phyloP scores from a whole-genome alignment of 2,797 vertebrate genomes.

The Sylvia borin region DNA sequence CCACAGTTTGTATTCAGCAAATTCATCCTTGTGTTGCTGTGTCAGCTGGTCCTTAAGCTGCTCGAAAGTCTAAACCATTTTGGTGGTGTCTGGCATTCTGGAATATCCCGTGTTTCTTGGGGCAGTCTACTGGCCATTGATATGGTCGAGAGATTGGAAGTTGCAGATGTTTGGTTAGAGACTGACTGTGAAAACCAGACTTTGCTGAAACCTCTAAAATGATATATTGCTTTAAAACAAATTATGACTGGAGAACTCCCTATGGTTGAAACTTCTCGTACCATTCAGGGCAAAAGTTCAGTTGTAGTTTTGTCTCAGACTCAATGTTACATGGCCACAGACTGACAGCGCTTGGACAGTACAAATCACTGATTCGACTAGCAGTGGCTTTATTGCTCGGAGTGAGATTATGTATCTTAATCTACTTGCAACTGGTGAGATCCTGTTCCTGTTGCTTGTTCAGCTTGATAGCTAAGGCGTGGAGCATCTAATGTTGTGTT shows the following conservation, averaged over 20 bases:
- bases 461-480: background rate
- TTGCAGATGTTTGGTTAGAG: background rate
- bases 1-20: conserved; percentile 4
- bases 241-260: background rate
- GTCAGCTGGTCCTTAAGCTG: conserved; percentile 37
- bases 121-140: background rate
- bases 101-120: background rate
- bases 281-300: background rate
- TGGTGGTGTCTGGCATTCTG: background rate
- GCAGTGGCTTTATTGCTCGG: background rate
- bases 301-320: background rate
- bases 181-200: background rate
- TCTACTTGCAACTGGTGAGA: background rate
- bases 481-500: background rate
- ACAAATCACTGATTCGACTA: background rate
- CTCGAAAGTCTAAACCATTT: background rate
- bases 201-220: background rate
- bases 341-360: too few relatives aligned
- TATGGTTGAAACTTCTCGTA: background rate
- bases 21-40: conserved; percentile 22
- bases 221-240: background rate
- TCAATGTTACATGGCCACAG: background rate
- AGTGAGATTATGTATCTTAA: background rate
- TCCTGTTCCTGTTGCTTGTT: background rate
- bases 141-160: background rate